These are phyloP conservation scores for Pipistrellus nathusii DNA, from an alignment of 2,797 vertebrate genomes.

Conservation along the genomic window DNA sequence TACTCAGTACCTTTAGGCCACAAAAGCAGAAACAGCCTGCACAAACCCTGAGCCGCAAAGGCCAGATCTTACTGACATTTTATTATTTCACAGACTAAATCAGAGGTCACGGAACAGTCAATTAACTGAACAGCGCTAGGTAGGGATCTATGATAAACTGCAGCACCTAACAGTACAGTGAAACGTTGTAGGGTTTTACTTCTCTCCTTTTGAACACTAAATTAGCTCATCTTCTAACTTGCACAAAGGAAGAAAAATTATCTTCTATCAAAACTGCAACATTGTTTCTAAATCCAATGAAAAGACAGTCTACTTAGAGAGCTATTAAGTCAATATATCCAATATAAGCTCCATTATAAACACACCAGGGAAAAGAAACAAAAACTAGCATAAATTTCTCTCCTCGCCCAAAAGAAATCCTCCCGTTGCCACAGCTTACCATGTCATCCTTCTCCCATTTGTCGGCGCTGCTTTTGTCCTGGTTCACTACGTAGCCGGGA, in stretches of 20 bases:
- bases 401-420: neutral
- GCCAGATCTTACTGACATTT: neutral
- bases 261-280: neutral
- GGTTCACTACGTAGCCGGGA: constrained; percentile 98
- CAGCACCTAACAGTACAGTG: neutral
- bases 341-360: constrained; percentile 1
- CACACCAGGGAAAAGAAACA: neutral
- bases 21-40: neutral
- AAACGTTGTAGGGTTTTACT: neutral
- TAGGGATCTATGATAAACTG: neutral
- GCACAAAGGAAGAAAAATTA: neutral
- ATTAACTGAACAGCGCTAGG: neutral
- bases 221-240: neutral
- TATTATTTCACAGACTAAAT: neutral
- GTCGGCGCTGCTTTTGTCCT: constrained; percentile 95
- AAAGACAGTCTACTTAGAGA: neutral
- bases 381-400: neutral
- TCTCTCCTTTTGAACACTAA: neutral
- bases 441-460: constrained; percentile 94
- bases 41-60: neutral
- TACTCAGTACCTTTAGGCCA: neutral
- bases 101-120: neutral
- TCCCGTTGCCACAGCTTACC: constrained; percentile 87
- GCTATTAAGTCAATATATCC: neutral
- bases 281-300: constrained; percentile 24